These are phyloP conservation scores for Channallabes apus DNA, from an alignment of 2,797 vertebrate species.

Conservation along the genomic window DNA sequence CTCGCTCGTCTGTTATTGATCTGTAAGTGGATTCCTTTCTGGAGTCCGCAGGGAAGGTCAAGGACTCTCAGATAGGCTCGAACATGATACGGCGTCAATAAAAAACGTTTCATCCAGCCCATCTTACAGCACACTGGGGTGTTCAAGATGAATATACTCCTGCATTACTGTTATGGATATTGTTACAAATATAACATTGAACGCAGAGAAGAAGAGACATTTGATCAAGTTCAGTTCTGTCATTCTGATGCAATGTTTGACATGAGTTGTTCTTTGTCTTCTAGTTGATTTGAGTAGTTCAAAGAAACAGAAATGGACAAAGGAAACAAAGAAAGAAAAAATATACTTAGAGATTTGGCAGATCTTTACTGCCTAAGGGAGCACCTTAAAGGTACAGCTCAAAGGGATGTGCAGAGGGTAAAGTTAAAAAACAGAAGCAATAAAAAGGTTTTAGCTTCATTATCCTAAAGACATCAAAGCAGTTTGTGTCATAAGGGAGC, in stretches of 20 bases:
- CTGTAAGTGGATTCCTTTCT: conserved; percentile 34
- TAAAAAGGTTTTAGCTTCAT: not conserved
- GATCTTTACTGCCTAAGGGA: not conserved
- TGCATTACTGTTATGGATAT: not conserved
- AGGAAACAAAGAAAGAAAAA: not conserved
- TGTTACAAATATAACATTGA: not conserved
- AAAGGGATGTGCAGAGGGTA: not conserved
- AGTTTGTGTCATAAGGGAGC: not conserved
- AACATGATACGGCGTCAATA: conserved; percentile 35
- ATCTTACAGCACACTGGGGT: conserved; percentile 7
- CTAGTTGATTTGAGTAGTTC: not conserved
- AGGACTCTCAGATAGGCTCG: conserved; percentile 26
- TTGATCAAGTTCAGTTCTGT: not conserved
- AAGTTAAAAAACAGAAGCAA: not conserved
- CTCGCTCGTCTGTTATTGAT: conserved; percentile 32
- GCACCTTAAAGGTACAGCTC: not conserved
- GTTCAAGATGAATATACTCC: not conserved
- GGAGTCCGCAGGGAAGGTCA: conserved; percentile 35
- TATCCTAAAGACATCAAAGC: not conserved
- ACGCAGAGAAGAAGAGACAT: not conserved
- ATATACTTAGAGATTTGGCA: not conserved
- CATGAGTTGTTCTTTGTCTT: not conserved
- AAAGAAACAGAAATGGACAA: not conserved
- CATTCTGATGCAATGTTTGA: not conserved
- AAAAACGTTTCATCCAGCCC: not conserved